phyloP scores from a whole-genome alignment of 2,113 vertebrate species.

The Embiotoca jacksoni region DNA sequence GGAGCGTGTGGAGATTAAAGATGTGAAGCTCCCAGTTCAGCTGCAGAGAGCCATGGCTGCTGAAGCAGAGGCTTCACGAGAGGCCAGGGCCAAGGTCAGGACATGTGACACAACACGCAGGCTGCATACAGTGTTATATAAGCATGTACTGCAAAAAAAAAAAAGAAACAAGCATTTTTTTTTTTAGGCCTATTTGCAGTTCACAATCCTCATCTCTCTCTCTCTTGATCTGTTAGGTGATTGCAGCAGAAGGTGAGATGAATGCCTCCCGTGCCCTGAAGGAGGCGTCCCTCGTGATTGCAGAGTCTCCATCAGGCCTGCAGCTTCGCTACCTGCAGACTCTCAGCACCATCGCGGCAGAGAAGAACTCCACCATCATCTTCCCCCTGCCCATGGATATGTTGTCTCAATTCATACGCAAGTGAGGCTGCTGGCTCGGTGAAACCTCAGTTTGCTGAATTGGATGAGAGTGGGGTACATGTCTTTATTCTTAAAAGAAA shows the following conservation, averaged over 20 bases:
- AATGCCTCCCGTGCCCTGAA: constrained; percentile 91
- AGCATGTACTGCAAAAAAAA: too few relatives aligned
- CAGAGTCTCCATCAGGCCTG: constrained; percentile 86
- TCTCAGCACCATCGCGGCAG: constrained; percentile 86
- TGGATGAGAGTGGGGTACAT: neutral
- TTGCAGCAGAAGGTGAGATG: constrained; percentile 88
- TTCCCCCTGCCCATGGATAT: constrained; percentile 92
- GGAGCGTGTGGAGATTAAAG: constrained; percentile 91
- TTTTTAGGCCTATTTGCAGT: neutral
- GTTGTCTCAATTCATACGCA: constrained; percentile 80
- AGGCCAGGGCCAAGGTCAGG: constrained; percentile 90
- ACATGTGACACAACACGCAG: neutral
- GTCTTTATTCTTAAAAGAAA: neutral
- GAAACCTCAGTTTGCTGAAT: neutral
- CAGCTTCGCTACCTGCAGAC: constrained; percentile 92
- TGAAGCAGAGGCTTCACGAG: constrained; percentile 88
- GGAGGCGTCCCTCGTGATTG: constrained; percentile 88
- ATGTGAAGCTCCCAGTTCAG: constrained; percentile 88
- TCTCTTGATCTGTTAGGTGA: constrained; percentile 72
- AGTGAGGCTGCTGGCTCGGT: constrained; percentile 45
- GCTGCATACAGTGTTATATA: too few relatives aligned
- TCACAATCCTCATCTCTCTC: neutral
- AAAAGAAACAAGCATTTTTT: neutral
- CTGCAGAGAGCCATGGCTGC: constrained; percentile 92
- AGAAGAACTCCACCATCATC: constrained; percentile 94